phyloP scores from a whole-genome alignment of 2,113 vertebrate genomes.

The Pristiophorus japonicus region DNA sequence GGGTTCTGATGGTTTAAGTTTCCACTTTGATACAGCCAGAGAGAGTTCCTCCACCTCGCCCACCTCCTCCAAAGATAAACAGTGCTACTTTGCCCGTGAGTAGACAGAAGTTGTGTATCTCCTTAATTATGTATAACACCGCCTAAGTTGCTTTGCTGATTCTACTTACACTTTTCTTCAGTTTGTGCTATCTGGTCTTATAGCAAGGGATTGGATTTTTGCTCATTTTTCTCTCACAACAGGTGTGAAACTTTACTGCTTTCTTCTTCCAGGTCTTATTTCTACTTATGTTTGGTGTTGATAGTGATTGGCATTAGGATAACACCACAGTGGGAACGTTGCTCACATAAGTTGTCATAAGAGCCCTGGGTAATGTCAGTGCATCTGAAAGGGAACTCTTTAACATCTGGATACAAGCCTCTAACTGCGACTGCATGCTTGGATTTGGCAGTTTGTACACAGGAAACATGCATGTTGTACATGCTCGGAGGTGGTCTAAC shows the following conservation, averaged over 20 bases:
- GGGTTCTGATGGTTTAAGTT: constrained; percentile 55
- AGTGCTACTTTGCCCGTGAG: constrained; percentile 69
- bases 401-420: background rate
- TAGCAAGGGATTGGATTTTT: constrained; percentile 45
- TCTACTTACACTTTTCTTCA: constrained; percentile 56
- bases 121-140: constrained; percentile 51
- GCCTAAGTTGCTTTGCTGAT: constrained; percentile 51
- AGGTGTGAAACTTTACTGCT: background rate
- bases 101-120: constrained; percentile 50
- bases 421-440: constrained; percentile 20
- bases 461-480: constrained; percentile 19
- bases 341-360: background rate
- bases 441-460: constrained; percentile 15
- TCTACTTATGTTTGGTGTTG: constrained; percentile 7
- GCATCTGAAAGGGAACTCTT: background rate
- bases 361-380: background rate
- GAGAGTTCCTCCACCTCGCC: constrained; percentile 63
- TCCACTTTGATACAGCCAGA: constrained; percentile 69
- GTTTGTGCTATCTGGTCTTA: constrained; percentile 49
- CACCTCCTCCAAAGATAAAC: constrained; percentile 70
- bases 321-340: background rate
- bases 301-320: background rate
- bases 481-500: constrained; percentile 28
- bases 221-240: constrained; percentile 47
- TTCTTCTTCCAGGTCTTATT: background rate